Evolutionary conservation across 2,888 invertebrate species (phyloP), one percentile per base, ranked within the genome.

Genomic region (Steinernema hermaphroditum): DNA sequence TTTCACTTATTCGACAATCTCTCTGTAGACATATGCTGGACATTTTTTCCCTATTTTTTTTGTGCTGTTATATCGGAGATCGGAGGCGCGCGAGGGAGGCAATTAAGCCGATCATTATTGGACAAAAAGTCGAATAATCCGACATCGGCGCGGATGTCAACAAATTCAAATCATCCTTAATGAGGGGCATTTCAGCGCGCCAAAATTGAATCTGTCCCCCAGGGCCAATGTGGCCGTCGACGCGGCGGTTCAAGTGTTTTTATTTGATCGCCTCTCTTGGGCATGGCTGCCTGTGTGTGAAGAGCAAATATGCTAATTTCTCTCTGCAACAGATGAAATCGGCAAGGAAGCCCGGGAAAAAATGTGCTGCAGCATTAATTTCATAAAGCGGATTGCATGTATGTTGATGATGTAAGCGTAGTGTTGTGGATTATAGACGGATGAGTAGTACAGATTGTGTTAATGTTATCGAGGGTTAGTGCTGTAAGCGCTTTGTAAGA

Each of bases 161-260:
- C 62, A 62, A 62, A 62, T 62, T 62, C 62, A 62, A 62, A 62
- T 62, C 62, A 62, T 62, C 32, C 62, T 62, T 62, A 62, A 62
- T 62, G 62, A 62, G 62, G 62, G 62, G 32, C 62, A 62, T 62
- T 62, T 62, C 62, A 62, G 62, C 62, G 62, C 62, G 62, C 32
- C 62, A 62, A 62, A 62, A 62, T 62, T 62, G 62, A 62, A 62
- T 62, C 62, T 62, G 32, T 62, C 62, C 62, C 62, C 14, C 16
- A 32, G 62, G 62, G 29, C 62, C 62, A 32, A 29, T 46, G 46
- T 8, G 8, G n/a, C n/a, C 37, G 37, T 12, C 12, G 37, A 37
- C 37, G 37, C 9, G 46, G 16, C 32, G 62, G 27, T 62, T 62
- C 62, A 62, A 62, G 62, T 62, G 62, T 62, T 62, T 62, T 62